Base-by-base conservation (phyloP, 2,113 vertebrate genomes). In the Pao palembangensis region DNA sequence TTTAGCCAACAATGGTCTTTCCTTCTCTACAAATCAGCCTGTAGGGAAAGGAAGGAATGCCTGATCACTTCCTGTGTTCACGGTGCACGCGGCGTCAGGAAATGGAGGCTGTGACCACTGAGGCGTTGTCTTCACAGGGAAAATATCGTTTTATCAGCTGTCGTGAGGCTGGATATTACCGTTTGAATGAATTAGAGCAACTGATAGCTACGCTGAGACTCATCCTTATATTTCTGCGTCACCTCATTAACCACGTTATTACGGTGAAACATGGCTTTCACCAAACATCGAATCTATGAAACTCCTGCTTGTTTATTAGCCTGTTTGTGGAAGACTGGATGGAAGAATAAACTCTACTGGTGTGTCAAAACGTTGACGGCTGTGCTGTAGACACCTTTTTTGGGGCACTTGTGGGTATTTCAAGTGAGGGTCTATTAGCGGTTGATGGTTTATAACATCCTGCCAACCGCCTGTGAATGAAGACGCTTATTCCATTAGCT, bases 211-310 rank as follows among this genome's bases (percentile, higher is more conserved):
- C 21, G 58, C 64, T 65, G 63, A 58, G 71, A 73, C 53, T 52
- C 55, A 58, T 80, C 57, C 55, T 69, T 44, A 50, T 73, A 65
- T 68, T 66, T 10, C 43, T 50, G 62, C 61, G 44, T 70, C 78
- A 81, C 70, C 73, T 84, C 81, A 81, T 83, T 83, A 80, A 73
- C 77, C 60, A 67, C 71, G 69, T 78, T 71, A 78, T 82, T 77
- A 79, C 66, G 60, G 55, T 48, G 58, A 31, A 61, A 44, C 58
- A 49, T 15, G 3, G 46, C 74, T 73, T 69, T 34, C 47, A 46
- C 41, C 19, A 12, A 38, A 38, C 34, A 38, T 57, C 8, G 13
- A 31, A 67, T 65, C 65, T 53, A 63, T 3, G 4, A 64, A 49
- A 31, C 55, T 19, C 34, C 3, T 38, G 34, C 34, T 38, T 11